Conservation (phyloP, 1,140 invertebrate species). For the Calephelis virginiensis region DNA sequence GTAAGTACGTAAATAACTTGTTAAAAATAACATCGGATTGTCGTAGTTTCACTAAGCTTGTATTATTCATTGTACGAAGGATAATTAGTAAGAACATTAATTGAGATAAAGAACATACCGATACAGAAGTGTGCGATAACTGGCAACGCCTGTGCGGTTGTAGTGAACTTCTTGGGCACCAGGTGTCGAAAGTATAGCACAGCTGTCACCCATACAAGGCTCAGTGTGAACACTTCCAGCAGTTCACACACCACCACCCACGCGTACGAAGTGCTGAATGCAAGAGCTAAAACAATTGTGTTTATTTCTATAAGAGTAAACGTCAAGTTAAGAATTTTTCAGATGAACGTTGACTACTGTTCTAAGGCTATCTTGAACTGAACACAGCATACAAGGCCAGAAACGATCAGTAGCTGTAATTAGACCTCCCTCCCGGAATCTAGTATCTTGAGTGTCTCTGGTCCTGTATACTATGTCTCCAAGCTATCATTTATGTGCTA, state of each 20-base stretch:
- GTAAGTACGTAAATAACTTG: too few species aligned
- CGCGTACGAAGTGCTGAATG: slow-evolving; percentile 82
- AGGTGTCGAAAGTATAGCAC: slow-evolving; percentile 90
- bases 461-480: neutral
- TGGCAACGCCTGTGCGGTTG: slow-evolving; percentile 89
- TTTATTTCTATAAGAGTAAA: too few species aligned
- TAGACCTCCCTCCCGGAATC: too few species aligned
- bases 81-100: neutral
- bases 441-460: too few species aligned
- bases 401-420: too few species aligned
- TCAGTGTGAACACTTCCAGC: slow-evolving; percentile 89
- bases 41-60: too few species aligned
- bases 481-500: neutral
- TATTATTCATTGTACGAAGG: too few species aligned
- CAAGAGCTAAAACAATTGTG: slow-evolving; percentile 74
- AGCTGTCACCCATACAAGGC: slow-evolving; percentile 90
- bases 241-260: slow-evolving; percentile 85
- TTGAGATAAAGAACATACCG: slow-evolving; percentile 63
- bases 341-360: too few species aligned
- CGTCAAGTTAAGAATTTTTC: too few species aligned
- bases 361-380: too few species aligned
- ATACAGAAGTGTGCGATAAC: slow-evolving; percentile 90
- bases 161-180: slow-evolving; percentile 87
- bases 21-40: too few species aligned
- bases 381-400: too few species aligned